A percentile compares a stretch with the other conserved stretches of the same genome.
phyloP scores from a whole-genome alignment of 2,113 vertebrate species.

The Ptychochromis oligacanthus region DNA sequence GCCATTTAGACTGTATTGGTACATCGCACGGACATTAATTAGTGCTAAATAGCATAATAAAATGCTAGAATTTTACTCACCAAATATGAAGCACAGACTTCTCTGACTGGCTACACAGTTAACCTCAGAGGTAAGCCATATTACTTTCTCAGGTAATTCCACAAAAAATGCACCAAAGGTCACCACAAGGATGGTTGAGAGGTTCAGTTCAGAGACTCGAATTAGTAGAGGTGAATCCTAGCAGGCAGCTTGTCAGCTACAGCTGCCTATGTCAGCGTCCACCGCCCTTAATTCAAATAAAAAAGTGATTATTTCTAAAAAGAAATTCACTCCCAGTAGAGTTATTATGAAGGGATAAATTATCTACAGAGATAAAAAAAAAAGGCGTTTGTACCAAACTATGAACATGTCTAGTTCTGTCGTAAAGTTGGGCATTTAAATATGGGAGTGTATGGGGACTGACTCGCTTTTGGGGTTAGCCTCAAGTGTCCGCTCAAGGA shows the following conservation, averaged over 20 bases:
- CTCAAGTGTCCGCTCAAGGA: background rate
- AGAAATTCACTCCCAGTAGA: too few relatives aligned
- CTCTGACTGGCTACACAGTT: rapidly evolving
- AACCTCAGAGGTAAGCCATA: background rate
- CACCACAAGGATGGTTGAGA: background rate
- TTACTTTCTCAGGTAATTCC: background rate
- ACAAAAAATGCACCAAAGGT: background rate
- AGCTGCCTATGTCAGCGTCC: background rate
- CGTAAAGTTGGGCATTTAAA: background rate
- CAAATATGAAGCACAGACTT: background rate
- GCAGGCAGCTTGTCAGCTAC: background rate
- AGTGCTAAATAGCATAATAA: too few relatives aligned
- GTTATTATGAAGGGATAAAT: background rate
- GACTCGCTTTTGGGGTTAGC: background rate
- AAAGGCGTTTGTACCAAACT: background rate
- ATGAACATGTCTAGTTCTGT: background rate
- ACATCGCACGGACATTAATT: too few relatives aligned
- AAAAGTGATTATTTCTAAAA: too few relatives aligned
- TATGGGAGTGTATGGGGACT: background rate
- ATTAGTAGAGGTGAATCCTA: too few relatives aligned
- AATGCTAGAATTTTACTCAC: background rate
- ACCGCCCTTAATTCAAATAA: background rate
- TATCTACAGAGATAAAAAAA: background rate
- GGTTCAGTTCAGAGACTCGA: too few relatives aligned
- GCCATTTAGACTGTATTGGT: background rate